Evolutionary conservation across 1,140 invertebrate genomes (phyloP), one percentile per base, ranked within the genome.

Genomic region (Patella vulgata): DNA sequence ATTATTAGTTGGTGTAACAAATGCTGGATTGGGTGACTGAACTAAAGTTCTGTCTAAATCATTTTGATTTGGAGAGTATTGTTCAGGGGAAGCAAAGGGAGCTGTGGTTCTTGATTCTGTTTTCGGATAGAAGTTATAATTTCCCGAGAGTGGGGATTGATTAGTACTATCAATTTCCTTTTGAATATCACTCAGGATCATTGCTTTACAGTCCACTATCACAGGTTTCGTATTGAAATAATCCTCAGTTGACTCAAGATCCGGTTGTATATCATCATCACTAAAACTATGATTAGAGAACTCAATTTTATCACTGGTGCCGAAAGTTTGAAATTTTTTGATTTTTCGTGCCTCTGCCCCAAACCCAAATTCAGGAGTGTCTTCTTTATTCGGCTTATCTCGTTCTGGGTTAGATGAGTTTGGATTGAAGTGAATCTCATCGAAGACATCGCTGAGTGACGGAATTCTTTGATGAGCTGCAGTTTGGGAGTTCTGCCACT

Each of bases 201-300:
- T n/a, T 17, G 43, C 28, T 11, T 50, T 40, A 8, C 36, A 11
- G 19, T 68, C 66, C 21, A 68, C 51, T 46, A 68, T 57, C 31
- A 64, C 46, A 23, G 66, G 66, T 27, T 53, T 39, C 66, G 60
- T 68, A 19, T 36, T 50, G 43, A 75, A 75, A 43, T 63, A 70
- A 14, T 56, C 48, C 28, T 73, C 65, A 0, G 68, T 62, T 14
- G 68, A 54, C 11, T 59, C 58, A 23, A 53, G 52, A 17, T 63
- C 59, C 3, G 74, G 70, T 21, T 71, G 23, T 9, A 70, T 43
- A 44, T 68, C 63, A 59, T 73, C 70, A 4, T 48, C 27, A 58
- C 65, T 70, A 43, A 71, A 74, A 61, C 69, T 74, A 9, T 64
- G 48, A 55, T 71, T 59, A 8, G 53, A 31, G 19, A 55, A 61